Evolutionary conservation across 2,113 vertebrate species (phyloP).

Genomic region (Thunnus thynnus): DNA sequence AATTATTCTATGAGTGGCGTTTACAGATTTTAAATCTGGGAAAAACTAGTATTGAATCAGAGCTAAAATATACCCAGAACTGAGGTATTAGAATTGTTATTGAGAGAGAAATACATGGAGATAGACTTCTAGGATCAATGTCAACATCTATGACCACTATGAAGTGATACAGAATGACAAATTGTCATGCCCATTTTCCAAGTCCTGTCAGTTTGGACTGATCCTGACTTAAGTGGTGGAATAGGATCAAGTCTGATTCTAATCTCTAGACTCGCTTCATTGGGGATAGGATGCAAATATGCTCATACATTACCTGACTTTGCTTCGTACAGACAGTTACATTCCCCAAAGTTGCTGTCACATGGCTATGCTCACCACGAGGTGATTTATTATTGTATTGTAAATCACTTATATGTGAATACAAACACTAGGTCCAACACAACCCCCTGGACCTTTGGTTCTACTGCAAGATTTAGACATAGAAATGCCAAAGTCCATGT

Average conservation of each 20-base stretch:
- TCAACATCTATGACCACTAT: not conserved
- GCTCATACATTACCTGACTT: constrained; percentile 36
- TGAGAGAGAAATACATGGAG: not conserved
- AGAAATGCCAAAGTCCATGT: constrained; percentile 8
- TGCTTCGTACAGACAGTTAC: constrained; percentile 7
- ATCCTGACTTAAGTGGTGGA: constrained; percentile 6
- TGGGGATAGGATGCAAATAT: not conserved
- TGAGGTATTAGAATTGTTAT: constrained; percentile 6
- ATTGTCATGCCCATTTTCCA: constrained; percentile 7
- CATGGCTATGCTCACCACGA: not conserved
- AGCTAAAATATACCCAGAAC: not conserved
- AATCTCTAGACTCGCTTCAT: not conserved
- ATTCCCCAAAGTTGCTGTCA: not conserved
- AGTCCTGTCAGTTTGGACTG: constrained; percentile 5
- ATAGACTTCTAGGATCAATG: constrained; percentile 8
- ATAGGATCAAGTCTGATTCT: constrained; percentile 27
- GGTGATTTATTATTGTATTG: constrained; percentile 27
- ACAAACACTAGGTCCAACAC: constrained; percentile 12
- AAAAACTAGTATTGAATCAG: too few species aligned
- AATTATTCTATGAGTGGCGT: too few species aligned
- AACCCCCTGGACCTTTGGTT: constrained; percentile 5
- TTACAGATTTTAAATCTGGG: too few species aligned
- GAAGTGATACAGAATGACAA: constrained; percentile 5
- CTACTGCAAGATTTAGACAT: not conserved
- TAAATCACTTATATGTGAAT: constrained; percentile 39